phyloP scores from a whole-genome alignment of 2,113 vertebrate species.

The Albula goreensis region DNA sequence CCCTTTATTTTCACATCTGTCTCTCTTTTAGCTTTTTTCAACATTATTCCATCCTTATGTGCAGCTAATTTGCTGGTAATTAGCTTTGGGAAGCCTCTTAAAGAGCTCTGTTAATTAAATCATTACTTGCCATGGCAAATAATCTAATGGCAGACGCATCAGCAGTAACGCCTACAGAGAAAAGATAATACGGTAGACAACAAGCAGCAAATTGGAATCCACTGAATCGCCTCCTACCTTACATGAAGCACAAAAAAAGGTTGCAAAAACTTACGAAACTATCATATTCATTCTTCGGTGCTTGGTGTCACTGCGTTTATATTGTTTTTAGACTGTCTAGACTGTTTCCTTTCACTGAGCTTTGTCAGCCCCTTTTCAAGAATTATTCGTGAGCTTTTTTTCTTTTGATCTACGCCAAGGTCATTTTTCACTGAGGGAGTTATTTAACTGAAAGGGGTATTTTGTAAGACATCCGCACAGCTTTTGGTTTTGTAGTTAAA shows the following conservation, averaged over 20 bases:
- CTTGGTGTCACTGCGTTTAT: no score
- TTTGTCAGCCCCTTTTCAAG: no score
- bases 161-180: not conserved
- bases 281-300: no score
- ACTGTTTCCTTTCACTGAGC: no score
- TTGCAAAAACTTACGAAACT: not conserved
- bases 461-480: not conserved
- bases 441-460: not conserved
- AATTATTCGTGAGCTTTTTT: no score
- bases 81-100: slow-evolving; percentile 11
- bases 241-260: not conserved
- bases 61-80: slow-evolving; percentile 9
- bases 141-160: not conserved
- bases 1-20: not conserved
- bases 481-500: no score
- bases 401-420: no score
- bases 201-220: not conserved
- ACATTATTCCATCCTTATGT: slow-evolving; percentile 7
- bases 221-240: not conserved
- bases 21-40: not conserved
- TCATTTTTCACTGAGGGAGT: no score
- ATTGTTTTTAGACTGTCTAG: no score
- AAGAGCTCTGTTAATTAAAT: slow-evolving; percentile 7
- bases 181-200: not conserved
- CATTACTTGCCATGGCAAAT: slow-evolving; percentile 9